These are phyloP conservation scores for Drosophila tropicalis DNA, from an alignment of 1,140 invertebrate genomes.

Conservation along the genomic window DNA sequence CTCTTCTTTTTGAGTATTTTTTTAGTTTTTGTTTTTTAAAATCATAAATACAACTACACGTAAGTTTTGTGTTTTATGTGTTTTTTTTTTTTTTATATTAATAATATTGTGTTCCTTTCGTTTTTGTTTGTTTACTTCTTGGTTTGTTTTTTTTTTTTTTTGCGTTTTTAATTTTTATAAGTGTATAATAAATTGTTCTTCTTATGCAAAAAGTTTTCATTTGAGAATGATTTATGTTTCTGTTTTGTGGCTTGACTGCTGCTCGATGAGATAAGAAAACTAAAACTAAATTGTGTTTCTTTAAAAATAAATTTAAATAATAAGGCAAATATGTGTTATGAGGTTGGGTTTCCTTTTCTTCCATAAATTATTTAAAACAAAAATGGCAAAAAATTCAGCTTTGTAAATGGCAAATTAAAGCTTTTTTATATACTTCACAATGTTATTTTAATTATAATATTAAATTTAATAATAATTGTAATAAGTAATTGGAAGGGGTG, in stretches of 20 bases:
- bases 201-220: conserved; percentile 35
- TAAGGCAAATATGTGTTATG: conserved; percentile 74
- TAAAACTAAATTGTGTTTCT: conserved; percentile 59
- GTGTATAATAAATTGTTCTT: conserved; percentile 34
- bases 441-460: not conserved
- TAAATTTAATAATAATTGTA: not conserved
- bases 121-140: conserved; percentile 25
- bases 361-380: conserved; percentile 44
- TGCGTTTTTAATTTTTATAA: conserved; percentile 34
- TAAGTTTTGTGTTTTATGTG: conserved; percentile 20
- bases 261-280: conserved; percentile 48
- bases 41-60: conserved; percentile 77
- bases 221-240: conserved; percentile 34
- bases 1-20: conserved; percentile 70
- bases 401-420: conserved; percentile 82
- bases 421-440: conserved; percentile 71
- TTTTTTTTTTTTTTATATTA: conserved; percentile 27
- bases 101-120: conserved; percentile 20
- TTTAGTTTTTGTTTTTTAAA: conserved; percentile 52
- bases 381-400: conserved; percentile 71
- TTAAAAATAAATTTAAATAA: conserved; percentile 70
- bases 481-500: conserved; percentile 7
- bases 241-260: conserved; percentile 57
- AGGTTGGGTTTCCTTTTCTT: conserved; percentile 41
- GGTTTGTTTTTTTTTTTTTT: conserved; percentile 29